These are phyloP conservation scores for Melitaea cinxia DNA, from an alignment of 1,140 invertebrate species.

Conservation along the genomic window DNA sequence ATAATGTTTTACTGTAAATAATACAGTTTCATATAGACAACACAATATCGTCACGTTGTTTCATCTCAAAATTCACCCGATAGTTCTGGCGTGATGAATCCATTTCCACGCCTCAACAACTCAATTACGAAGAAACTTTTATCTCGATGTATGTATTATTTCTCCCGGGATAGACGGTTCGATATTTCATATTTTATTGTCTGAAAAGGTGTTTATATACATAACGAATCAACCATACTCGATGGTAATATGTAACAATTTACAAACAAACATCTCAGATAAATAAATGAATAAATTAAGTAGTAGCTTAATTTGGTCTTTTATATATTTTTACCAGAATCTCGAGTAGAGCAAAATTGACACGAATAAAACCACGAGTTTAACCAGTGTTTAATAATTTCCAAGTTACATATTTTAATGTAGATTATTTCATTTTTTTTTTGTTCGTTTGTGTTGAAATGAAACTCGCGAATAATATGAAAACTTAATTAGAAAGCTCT, in stretches of 20 bases:
- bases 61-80: neutral
- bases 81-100: neutral
- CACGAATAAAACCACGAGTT: no score
- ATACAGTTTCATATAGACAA: neutral
- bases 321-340: no score
- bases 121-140: neutral
- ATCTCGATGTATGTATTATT: neutral
- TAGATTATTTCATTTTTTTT: neutral
- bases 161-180: neutral
- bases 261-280: no score
- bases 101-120: neutral
- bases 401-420: no score
- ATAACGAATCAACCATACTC: no score
- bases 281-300: no score
- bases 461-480: neutral
- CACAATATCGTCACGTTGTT: neutral
- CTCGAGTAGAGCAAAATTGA: no score
- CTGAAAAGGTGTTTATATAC: no score
- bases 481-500: constrained; percentile 1
- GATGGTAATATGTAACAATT: no score
- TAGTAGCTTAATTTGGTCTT: no score
- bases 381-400: no score
- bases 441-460: neutral
- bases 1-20: no score
- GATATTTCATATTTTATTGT: neutral